These are phyloP conservation scores for Dicyrtomina minuta DNA, from an alignment of 2,888 invertebrate genomes.

Conservation along the genomic window DNA sequence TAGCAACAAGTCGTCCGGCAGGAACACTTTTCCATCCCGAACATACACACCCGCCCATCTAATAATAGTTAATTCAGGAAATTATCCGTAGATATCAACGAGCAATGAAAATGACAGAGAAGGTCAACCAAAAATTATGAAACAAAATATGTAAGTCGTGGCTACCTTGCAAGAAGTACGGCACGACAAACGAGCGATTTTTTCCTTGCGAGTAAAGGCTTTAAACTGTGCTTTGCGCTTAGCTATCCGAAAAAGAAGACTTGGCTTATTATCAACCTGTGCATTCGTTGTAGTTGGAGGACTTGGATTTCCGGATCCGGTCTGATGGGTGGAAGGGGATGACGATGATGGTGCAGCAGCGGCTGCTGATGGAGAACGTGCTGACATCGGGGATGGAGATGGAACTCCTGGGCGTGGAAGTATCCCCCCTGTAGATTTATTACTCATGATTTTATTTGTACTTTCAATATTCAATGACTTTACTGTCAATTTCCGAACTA, in stretches of 20 bases:
- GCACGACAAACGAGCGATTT: slow-evolving; percentile 76
- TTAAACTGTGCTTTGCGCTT: slow-evolving; percentile 78
- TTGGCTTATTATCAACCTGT: slow-evolving; percentile 33
- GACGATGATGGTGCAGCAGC: too few relatives aligned
- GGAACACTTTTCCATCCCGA: slow-evolving; percentile 88
- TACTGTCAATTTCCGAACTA: too few relatives aligned
- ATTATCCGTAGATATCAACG: too few relatives aligned
- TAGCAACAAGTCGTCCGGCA: too few relatives aligned
- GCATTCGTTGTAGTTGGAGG: not conserved
- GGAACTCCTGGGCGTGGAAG: not conserved
- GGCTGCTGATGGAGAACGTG: slow-evolving; percentile 34
- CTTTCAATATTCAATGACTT: too few relatives aligned
- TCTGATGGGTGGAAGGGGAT: slow-evolving; percentile 1
- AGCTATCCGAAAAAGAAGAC: slow-evolving; percentile 44
- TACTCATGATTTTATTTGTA: too few relatives aligned
- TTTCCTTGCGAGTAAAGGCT: slow-evolving; percentile 74
- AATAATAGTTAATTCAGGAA: too few relatives aligned
- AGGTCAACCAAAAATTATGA: too few relatives aligned
- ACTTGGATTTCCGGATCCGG: too few relatives aligned
- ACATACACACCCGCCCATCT: slow-evolving; percentile 72
- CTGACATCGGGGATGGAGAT: slow-evolving; percentile 13
- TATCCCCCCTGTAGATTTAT: not conserved
- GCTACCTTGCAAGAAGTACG: slow-evolving; percentile 80
- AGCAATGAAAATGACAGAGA: too few relatives aligned
- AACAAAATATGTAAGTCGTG: not conserved